These are phyloP conservation scores for Cheumatopsyche charites DNA, from an alignment of 1,140 invertebrate species.

Conservation along the genomic window DNA sequence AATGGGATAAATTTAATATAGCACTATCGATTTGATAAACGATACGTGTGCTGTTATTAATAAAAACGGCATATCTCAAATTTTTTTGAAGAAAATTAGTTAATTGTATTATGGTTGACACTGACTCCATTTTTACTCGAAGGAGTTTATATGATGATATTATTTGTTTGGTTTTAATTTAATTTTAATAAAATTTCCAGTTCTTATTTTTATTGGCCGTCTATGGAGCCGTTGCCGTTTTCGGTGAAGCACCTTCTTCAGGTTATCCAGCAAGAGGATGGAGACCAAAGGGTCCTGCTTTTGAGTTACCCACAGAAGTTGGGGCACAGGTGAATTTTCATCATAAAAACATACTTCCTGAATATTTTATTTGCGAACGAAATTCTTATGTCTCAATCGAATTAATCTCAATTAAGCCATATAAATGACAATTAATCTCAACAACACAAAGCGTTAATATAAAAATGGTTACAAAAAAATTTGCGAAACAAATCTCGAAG, in stretches of 20 bases:
- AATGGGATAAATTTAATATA: too few species aligned
- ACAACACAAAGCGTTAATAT: background rate
- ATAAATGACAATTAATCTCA: background rate
- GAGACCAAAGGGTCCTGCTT: conserved; percentile 63
- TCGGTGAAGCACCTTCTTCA: conserved; percentile 45
- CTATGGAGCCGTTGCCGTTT: conserved; percentile 49
- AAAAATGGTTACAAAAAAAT: background rate
- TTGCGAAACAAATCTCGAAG: conserved; percentile 24
- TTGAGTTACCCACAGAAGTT: conserved; percentile 60
- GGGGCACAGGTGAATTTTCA: conserved; percentile 19
- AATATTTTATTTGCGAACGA: background rate
- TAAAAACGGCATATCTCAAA: background rate
- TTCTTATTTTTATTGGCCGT: conserved; percentile 49
- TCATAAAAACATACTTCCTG: background rate
- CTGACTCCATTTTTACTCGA: too few species aligned
- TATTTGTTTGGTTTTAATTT: background rate
- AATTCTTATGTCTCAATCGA: background rate
- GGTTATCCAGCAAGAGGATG: conserved; percentile 63
- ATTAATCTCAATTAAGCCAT: conserved; percentile 3
- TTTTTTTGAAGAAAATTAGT: too few species aligned
- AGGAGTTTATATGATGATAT: background rate
- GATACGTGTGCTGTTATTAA: too few species aligned
- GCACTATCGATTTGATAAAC: too few species aligned
- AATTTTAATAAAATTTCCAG: background rate
- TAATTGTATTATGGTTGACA: too few species aligned